phyloP scores from a whole-genome alignment of 2,113 vertebrate species.

The Rhegmatorhina hoffmannsi region DNA sequence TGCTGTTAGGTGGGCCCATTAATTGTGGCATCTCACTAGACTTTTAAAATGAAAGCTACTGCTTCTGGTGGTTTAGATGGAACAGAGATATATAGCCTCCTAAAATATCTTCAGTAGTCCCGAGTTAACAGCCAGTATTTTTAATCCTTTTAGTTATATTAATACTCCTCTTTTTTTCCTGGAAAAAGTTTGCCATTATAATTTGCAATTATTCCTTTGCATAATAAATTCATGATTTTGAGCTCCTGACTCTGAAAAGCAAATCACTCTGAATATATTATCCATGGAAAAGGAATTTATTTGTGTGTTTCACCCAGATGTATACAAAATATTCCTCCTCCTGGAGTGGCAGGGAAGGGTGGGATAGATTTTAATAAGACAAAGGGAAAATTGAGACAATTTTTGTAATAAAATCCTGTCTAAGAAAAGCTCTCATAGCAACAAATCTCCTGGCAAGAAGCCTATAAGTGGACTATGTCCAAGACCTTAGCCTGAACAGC shows the following conservation, averaged over 20 bases:
- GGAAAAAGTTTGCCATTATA: slow-evolving; percentile 50
- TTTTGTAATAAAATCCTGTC: slow-evolving; percentile 63
- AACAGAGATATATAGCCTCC: slow-evolving; percentile 45
- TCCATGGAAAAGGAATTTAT: slow-evolving; percentile 46
- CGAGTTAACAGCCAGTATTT: slow-evolving; percentile 48
- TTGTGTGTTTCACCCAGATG: slow-evolving; percentile 60
- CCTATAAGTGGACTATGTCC: slow-evolving; percentile 55
- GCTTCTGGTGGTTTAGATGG: slow-evolving; percentile 33
- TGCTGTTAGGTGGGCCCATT: slow-evolving; percentile 33
- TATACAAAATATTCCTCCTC: slow-evolving; percentile 38
- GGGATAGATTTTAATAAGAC: slow-evolving; percentile 45
- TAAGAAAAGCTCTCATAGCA: slow-evolving; percentile 48
- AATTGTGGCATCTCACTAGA: slow-evolving; percentile 42
- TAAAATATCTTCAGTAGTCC: slow-evolving; percentile 49
- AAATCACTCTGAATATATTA: slow-evolving; percentile 63
- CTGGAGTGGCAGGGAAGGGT: slow-evolving; percentile 16
- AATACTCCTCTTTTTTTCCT: slow-evolving; percentile 32
- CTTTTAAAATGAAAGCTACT: slow-evolving; percentile 59
- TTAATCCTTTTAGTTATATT: slow-evolving; percentile 62
- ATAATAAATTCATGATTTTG: slow-evolving; percentile 63
- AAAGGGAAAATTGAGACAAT: slow-evolving; percentile 56
- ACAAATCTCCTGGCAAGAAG: slow-evolving; percentile 69
- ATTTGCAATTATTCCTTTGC: slow-evolving; percentile 65
- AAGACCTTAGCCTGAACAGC: slow-evolving; percentile 57
- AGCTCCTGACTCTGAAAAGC: slow-evolving; percentile 39